A percentile compares a stretch with the other conserved stretches of the same genome.
These are phyloP conservation scores for Willowsia nigromaculata DNA, from an alignment of 2,888 invertebrate genomes.

Conservation along the genomic window DNA sequence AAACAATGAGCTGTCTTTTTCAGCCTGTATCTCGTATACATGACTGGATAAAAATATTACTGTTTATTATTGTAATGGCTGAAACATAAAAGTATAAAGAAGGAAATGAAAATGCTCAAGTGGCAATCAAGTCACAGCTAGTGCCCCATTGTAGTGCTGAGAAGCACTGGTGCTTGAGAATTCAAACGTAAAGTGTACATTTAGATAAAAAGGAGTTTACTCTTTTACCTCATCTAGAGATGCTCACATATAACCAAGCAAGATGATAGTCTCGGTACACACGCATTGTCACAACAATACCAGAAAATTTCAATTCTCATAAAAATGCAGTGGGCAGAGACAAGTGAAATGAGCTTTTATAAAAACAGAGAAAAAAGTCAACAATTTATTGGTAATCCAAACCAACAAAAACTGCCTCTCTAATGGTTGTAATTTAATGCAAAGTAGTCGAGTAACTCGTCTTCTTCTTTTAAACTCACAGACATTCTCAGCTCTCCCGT, in stretches of 20 bases:
- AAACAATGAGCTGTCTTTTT: conserved; percentile 36
- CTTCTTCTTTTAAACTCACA: conserved; percentile 31
- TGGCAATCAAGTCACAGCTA: conserved; percentile 66
- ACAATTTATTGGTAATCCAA: conserved; percentile 67
- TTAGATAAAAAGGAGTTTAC: too few species aligned
- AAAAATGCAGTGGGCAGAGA: conserved; percentile 57
- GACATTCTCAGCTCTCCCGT: neutral
- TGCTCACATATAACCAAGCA: too few species aligned
- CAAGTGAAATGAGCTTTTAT: conserved; percentile 32
- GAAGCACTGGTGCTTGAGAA: too few species aligned
- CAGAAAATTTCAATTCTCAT: conserved; percentile 22
- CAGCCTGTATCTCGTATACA: too few species aligned
- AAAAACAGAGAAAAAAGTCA: conserved; percentile 1
- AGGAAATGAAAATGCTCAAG: conserved; percentile 64
- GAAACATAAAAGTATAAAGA: conserved; percentile 41
- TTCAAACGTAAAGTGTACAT: too few species aligned
- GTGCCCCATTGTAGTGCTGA: conserved; percentile 53
- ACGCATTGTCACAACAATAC: neutral
- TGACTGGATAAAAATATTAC: neutral
- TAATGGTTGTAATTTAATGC: conserved; percentile 70
- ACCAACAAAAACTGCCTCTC: conserved; percentile 65
- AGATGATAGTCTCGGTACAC: too few species aligned
- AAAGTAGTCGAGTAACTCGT: conserved; percentile 54
- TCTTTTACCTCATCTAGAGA: too few species aligned
- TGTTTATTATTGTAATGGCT: conserved; percentile 48